phyloP scores from a whole-genome alignment of 2,888 invertebrate genomes.

The Achlya flavicornis region DNA sequence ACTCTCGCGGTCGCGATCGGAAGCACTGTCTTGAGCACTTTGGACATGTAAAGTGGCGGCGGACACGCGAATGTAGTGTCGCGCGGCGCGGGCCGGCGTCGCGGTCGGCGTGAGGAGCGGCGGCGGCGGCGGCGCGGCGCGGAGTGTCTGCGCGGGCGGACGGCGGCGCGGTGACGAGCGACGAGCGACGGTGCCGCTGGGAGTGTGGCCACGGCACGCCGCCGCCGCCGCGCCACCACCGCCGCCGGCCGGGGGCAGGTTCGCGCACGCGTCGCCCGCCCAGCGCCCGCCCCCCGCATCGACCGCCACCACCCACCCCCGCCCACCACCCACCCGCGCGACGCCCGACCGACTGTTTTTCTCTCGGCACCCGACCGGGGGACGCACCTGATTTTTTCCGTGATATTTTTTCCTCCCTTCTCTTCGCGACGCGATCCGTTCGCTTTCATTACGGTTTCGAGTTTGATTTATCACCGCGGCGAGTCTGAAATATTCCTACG shows the following conservation, averaged over 20 bases:
- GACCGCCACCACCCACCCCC: constrained; percentile 74
- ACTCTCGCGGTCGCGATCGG: constrained; percentile 78
- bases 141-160: constrained; percentile 67
- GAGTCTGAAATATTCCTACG: constrained; percentile 80
- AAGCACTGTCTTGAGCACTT: constrained; percentile 82
- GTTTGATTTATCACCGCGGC: constrained; percentile 83
- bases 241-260: constrained; percentile 60
- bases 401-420: constrained; percentile 83
- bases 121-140: constrained; percentile 72
- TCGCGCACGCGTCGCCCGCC: constrained; percentile 68
- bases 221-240: constrained; percentile 45
- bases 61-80: constrained; percentile 60
- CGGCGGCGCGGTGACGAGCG: constrained; percentile 55
- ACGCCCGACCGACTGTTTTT: constrained; percentile 77
- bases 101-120: constrained; percentile 63
- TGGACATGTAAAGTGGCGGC: constrained; percentile 77
- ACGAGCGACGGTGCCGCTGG: constrained; percentile 55
- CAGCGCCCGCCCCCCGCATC: constrained; percentile 72
- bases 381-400: constrained; percentile 84
- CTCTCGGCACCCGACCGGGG: constrained; percentile 80
- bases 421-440: constrained; percentile 84
- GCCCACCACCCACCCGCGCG: constrained; percentile 61
- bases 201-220: constrained; percentile 55
- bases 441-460: constrained; percentile 84
- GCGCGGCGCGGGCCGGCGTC: constrained; percentile 77